Base-by-base conservation (phyloP, 2,888 invertebrate genomes). In the Philonicus albiceps region DNA sequence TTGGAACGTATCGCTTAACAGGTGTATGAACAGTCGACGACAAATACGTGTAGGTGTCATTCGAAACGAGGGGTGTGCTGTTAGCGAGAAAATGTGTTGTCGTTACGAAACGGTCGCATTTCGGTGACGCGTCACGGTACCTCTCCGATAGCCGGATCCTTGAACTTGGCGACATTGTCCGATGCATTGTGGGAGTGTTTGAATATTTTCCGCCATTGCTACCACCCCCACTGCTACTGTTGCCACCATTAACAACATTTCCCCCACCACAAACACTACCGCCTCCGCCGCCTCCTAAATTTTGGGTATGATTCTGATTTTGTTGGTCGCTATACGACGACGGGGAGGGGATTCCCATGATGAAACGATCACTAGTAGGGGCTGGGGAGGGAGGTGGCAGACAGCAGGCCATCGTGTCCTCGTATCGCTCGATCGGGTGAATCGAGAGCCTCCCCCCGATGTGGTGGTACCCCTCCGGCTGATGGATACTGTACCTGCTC, bases 341-440 rank as follows among this genome's bases (percentile, higher is more conserved):
- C 1, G 86, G 86, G 43, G 87, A 81, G 27, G 86, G 86, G 34
- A 88, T 88, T 27, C 90, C 89, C 88, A 90, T 90, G 86, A 91
- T 89, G 86, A 89, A 90, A 22, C 91, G 90, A 86, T 92, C 92
- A 87, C 90, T 91, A 72, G 91, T 92, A 6, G 92, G 92, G 2
- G 92, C 92, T 16, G 92, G 92, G 3, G 92, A 92, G 11, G 92
- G 92, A 8, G 92, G 92, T 1, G 92, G 92, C 49, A 91, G 87
- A 75, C 91, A 91, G 73, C 91, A 91, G 2, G 90, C 89, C 11
- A 90, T 88, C 0, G 89, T 87, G 83, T 92, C 92, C 49, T 92
- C 92, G 87, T 89, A 91, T 53, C 90, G 89, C 88, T 88, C 90
- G 11, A 89, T 90, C 5, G 89, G 88, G 85, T 90, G 90, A 37